Conservation (phyloP, 2,888 invertebrate species). For the Caenorhabditis japonica region DNA sequence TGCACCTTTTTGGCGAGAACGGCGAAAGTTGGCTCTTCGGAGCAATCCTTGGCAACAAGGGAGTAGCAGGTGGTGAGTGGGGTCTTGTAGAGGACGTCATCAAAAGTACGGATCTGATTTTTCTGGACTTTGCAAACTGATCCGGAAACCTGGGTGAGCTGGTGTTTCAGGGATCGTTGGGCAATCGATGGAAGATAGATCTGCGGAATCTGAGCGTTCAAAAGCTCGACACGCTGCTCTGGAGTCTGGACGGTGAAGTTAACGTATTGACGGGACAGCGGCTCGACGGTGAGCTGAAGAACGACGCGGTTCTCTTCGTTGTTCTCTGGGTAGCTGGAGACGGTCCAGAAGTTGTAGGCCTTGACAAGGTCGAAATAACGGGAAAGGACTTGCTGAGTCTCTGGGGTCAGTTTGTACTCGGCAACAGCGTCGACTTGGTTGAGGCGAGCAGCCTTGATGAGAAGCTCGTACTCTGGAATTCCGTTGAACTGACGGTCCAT, state of each 20-base stretch:
- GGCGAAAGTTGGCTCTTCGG: conserved; percentile 76
- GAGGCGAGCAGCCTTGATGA: conserved; percentile 55
- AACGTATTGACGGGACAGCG: conserved; percentile 63
- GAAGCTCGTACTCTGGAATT: conserved; percentile 52
- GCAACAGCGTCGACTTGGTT: conserved; percentile 61
- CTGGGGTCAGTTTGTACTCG: conserved; percentile 62
- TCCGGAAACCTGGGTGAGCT: conserved; percentile 43
- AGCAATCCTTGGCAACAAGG: conserved; percentile 79
- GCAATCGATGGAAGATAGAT: conserved; percentile 49
- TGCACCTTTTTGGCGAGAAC: conserved; percentile 76
- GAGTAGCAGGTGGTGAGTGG: conserved; percentile 77
- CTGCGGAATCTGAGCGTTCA: conserved; percentile 56
- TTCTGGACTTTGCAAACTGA: conserved; percentile 55
- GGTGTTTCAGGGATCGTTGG: conserved; percentile 38
- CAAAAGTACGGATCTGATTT: conserved; percentile 73
- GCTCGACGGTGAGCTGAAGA: conserved; percentile 68
- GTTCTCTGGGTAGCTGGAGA: conserved; percentile 26
- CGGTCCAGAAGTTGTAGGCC: conserved; percentile 63
- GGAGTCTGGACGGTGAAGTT: conserved; percentile 72
- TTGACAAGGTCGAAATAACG: conserved; percentile 65
- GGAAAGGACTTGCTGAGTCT: conserved; percentile 50
- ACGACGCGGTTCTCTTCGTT: conserved; percentile 55
- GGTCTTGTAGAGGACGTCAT: conserved; percentile 70
- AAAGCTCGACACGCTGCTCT: conserved; percentile 55
- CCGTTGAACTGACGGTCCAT: conserved; percentile 44